Base-by-base conservation (phyloP, 2,888 invertebrate species). In the Micoletzkya japonica region DNA sequence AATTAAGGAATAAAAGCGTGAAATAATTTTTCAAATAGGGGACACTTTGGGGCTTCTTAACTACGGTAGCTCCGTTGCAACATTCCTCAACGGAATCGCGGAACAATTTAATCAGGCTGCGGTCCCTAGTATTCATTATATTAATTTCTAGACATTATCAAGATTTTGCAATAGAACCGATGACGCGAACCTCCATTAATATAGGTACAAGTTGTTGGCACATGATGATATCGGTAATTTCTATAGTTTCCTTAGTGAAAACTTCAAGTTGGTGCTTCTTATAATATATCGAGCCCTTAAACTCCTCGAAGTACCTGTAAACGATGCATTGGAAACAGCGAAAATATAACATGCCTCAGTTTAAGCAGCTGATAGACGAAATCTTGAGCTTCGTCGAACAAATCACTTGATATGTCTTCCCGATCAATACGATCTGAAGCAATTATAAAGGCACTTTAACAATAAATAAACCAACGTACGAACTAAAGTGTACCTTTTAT, bases 191-290 rank as follows among this genome's bases (percentile, higher is more conserved):
- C 89, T 96, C 95, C 90, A 94, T 94, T 85, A 96, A 94, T 87
- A 93, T 94, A 87, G 94, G 94, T 74, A 96, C 89, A 71, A 93
- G 92, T 73, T 92, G 90, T 87, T 95, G 94, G 88, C 93, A 93
- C 86, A 92, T 91, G 68, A 96, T 88, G 86, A 96, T 91, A 88
- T 96, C 96, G 79, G 91, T 90, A 64, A 96, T 20, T 26, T 44
- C 49, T 26, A 69, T 39, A n/a, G 24, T 59, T 4, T n/a, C 44
- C 6, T 26, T 69, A 6, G 34, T 60, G 77, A 94, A 89, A 73
- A 95, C 90, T 86, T 96, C 94, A 80, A 96, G 91, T 88, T 94
- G 94, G 88, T 94, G 92, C 88, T 93, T 94, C 85, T 92, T 92
- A 87, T 93, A 92, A 86, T 91, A 92, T 84, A 92, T 91, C 86